Percentiles rank a stretch among this genome's conserved stretches.
phyloP scores from a whole-genome alignment of 2,888 invertebrate species.

The Philopedon plagiatum region DNA sequence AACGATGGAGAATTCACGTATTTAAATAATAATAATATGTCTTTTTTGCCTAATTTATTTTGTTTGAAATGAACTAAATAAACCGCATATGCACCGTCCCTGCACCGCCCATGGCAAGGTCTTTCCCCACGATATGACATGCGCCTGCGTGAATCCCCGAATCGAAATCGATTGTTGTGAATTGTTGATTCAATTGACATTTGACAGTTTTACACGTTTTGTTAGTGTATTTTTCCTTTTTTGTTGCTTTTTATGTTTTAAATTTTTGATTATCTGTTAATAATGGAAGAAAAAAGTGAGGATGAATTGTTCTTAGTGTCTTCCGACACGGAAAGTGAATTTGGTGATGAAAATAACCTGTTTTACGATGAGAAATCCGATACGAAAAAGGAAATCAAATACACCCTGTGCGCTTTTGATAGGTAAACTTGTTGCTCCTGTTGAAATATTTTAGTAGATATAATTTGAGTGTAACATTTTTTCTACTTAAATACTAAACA shows the following conservation, averaged over 20 bases:
- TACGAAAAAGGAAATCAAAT: conserved; percentile 37
- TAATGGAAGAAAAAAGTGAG: conserved; percentile 36
- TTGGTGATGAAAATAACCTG: conserved; percentile 42
- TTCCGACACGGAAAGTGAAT: conserved; percentile 46
- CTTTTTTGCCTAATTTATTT: no score
- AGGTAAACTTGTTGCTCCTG: conserved; percentile 30
- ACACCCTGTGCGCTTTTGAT: conserved; percentile 35
- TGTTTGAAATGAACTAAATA: no score
- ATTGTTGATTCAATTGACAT: conserved; percentile 41
- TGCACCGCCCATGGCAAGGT: conserved; percentile 14
- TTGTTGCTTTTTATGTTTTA: conserved; percentile 23
- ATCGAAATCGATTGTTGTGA: no score
- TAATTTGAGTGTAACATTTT: no score
- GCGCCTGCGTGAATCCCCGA: not conserved
- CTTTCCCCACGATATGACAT: no score
- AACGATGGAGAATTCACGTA: no score
- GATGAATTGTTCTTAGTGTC: conserved; percentile 45
- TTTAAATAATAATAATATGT: no score
- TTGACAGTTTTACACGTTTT: conserved; percentile 15
- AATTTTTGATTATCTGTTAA: conserved; percentile 6
- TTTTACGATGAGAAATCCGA: conserved; percentile 43
- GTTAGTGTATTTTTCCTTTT: not conserved
- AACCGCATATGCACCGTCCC: conserved; percentile 15
- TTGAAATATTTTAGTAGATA: not conserved
- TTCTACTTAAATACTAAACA: no score